phyloP scores from a whole-genome alignment of 2,888 invertebrate species.

The Frankliniella intonsa region DNA sequence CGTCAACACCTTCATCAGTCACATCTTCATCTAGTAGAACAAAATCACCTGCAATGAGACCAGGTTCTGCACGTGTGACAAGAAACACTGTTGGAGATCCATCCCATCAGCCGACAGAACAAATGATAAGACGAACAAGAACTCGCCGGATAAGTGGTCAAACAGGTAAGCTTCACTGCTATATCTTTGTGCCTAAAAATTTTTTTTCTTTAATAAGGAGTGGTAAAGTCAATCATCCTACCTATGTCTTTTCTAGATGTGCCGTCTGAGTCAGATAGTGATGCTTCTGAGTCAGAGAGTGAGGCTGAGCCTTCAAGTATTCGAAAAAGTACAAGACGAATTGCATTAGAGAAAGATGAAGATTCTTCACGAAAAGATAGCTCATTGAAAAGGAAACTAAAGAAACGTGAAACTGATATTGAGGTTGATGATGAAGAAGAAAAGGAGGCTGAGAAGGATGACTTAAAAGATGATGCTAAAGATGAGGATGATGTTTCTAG shows the following conservation, averaged over 20 bases:
- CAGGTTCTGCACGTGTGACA: constrained; percentile 41
- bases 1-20: constrained; percentile 61
- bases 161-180: constrained; percentile 36
- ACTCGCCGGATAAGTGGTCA: constrained; percentile 41
- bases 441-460: constrained; percentile 31
- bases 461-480: constrained; percentile 20
- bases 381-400: constrained; percentile 30
- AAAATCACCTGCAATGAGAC: constrained; percentile 57
- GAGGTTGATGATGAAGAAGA: constrained; percentile 32
- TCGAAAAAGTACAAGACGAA: constrained; percentile 33
- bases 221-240: neutral
- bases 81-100: neutral
- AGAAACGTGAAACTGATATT: constrained; percentile 31
- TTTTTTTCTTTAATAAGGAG: constrained; percentile 27
- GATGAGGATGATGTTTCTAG: constrained; percentile 26
- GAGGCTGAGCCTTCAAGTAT: constrained; percentile 35
- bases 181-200: constrained; percentile 27
- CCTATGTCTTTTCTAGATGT: constrained; percentile 36
- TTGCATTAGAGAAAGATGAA: constrained; percentile 31
- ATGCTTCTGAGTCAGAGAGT: constrained; percentile 36
- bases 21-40: constrained; percentile 60
- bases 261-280: constrained; percentile 40
- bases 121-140: constrained; percentile 43
- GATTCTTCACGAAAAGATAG: constrained; percentile 32
- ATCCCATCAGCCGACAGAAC: constrained; percentile 45